These are phyloP conservation scores for Limnothrissa miodon DNA, from an alignment of 2,113 vertebrate species.

Conservation along the genomic window DNA sequence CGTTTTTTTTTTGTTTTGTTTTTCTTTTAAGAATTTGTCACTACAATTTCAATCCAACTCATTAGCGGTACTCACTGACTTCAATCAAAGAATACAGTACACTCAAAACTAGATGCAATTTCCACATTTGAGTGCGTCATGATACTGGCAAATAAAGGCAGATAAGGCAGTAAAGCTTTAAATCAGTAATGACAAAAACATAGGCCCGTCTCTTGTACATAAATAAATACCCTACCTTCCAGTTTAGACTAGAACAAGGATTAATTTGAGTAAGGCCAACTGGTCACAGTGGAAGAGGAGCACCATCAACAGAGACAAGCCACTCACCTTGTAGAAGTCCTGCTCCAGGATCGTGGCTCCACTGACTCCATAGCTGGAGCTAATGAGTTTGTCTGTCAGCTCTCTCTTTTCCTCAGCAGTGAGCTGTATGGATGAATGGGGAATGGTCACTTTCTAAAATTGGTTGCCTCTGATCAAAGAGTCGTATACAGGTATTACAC, in stretches of 20 bases:
- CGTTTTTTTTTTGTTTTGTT: no score
- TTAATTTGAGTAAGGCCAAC: no score
- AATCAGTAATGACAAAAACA: neutral
- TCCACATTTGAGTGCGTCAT: neutral
- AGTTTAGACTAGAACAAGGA: no score
- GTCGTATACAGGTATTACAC: neutral
- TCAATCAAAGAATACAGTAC: no score
- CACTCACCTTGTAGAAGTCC: constrained; percentile 86
- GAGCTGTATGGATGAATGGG: constrained; percentile 67
- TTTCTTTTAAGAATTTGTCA: no score
- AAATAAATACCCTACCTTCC: no score
- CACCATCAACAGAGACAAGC: neutral
- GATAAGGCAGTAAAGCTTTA: neutral
- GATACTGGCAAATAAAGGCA: no score
- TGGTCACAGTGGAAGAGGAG: neutral
- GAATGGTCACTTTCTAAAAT: neutral
- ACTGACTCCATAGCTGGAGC: constrained; percentile 71
- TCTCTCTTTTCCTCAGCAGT: constrained; percentile 69
- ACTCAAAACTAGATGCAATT: no score
- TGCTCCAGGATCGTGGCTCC: constrained; percentile 57
- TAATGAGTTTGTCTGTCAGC: constrained; percentile 68
- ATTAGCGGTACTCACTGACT: no score
- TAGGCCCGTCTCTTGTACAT: no score
- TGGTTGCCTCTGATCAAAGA: neutral
- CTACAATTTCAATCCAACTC: no score